A percentile compares a stretch with the other conserved stretches of the same genome.
Conservation (phyloP, 1,140 invertebrate genomes). For the Formica exsecta region DNA sequence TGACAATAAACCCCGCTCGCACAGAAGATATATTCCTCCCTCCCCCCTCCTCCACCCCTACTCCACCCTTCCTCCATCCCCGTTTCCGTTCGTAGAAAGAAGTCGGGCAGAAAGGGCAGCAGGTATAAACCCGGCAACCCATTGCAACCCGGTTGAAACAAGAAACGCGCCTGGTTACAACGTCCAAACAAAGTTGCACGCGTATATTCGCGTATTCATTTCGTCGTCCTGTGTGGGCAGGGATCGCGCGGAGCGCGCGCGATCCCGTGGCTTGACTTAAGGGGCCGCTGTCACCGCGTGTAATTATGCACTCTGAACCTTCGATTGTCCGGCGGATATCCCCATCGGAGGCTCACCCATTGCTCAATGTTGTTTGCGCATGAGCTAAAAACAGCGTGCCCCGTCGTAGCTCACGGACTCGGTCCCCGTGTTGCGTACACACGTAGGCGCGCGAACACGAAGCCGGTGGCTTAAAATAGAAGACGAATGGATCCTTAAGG, state of each 20-base stretch:
- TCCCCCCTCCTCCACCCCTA: background rate
- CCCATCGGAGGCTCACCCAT: slow-evolving; percentile 19
- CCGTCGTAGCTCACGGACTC: slow-evolving; percentile 23
- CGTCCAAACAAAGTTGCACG: background rate
- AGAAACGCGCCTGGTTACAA: slow-evolving; percentile 29
- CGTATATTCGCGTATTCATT: background rate
- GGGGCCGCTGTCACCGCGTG: slow-evolving; percentile 39
- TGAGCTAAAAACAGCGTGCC: slow-evolving; percentile 54
- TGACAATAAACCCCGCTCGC: slow-evolving; percentile 49
- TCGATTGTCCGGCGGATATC: slow-evolving; percentile 62
- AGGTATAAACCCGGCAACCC: slow-evolving; percentile 32
- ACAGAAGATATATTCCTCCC: slow-evolving; percentile 7
- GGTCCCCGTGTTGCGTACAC: background rate
- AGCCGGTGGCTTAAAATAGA: slow-evolving; percentile 42
- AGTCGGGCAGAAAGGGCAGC: slow-evolving; percentile 41
- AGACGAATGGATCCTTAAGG: slow-evolving; percentile 54
- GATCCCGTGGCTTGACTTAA: slow-evolving; percentile 35
- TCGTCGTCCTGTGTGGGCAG: slow-evolving; percentile 44
- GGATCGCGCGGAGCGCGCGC: background rate
- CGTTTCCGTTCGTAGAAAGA: slow-evolving; percentile 13
- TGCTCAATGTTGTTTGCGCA: slow-evolving; percentile 63
- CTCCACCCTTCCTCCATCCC: background rate
- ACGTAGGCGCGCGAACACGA: slow-evolving; percentile 14
- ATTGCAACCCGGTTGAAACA: slow-evolving; percentile 60
- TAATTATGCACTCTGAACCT: slow-evolving; percentile 58